phyloP scores from a whole-genome alignment of 2,113 vertebrate genomes.

The Cariama cristata region DNA sequence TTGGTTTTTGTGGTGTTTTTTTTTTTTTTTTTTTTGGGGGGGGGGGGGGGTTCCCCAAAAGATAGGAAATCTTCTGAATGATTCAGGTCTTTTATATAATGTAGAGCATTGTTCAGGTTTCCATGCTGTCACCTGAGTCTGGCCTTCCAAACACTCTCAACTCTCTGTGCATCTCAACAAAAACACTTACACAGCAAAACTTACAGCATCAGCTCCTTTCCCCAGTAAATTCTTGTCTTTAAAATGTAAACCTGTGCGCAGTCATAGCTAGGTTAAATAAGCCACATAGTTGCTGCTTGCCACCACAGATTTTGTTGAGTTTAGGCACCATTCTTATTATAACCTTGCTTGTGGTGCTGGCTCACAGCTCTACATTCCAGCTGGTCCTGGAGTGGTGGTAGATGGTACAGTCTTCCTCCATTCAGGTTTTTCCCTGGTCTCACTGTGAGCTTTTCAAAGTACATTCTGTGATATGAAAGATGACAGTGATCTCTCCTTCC shows the following conservation, averaged over 20 bases:
- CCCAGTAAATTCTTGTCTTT: neutral
- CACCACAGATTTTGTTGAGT: neutral
- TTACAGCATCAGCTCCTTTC: neutral
- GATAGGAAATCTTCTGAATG: neutral
- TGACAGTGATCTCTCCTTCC: neutral
- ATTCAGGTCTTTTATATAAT: neutral
- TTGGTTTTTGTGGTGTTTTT: neutral
- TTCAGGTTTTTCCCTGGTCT: slow-evolving; percentile 1
- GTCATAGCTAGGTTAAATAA: neutral
- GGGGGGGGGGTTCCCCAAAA: neutral
- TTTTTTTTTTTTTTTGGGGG: neutral
- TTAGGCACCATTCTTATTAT: neutral
- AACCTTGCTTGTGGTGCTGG: neutral
- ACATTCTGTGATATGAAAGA: neutral
- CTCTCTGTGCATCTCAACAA: fast-evolving
- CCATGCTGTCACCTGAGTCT: neutral
- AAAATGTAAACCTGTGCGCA: neutral
- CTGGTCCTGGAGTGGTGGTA: neutral
- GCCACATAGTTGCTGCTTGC: neutral
- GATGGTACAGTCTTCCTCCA: neutral
- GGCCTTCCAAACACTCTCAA: neutral
- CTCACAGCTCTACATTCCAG: neutral
- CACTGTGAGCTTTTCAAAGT: slow-evolving; percentile 37
- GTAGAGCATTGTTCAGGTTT: neutral
- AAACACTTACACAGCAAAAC: neutral